Base-by-base conservation (phyloP, 2,888 invertebrate genomes). In the Perizoma flavofasciatum region DNA sequence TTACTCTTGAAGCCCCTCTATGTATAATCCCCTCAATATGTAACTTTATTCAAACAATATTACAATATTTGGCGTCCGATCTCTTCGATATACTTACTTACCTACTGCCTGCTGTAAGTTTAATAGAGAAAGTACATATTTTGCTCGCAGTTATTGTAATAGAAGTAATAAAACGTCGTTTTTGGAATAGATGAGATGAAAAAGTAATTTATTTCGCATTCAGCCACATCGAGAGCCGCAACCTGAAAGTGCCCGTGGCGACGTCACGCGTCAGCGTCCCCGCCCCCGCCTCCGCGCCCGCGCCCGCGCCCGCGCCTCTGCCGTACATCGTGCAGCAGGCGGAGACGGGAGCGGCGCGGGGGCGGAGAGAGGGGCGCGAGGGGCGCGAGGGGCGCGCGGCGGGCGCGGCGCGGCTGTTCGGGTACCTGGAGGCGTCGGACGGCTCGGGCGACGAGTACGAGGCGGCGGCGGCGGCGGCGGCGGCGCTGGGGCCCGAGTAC, bases 381-480 rank as follows among this genome's bases (percentile, higher is more conserved):
- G 69, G 81, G 61, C 79, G 79, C 55, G 80, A 77, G 69, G 61
- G 61, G 65, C 78, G 82, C 51, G 77, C 81, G 66, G 84, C 78
- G 8, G 95, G 95, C 67, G 95, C 95, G 58, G 95, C 95, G 70
- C 91, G 95, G 61, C 92, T 95, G 56, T 95, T 95, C 89, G 95
- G 94, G 76, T 96, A 94, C 92, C 93, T 95, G 92, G 96, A 95
- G 88, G 96, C 95, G 66, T 94, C 93, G 70, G 95, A 95, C 88
- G 95, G 95, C 72, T 95, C 95, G 57, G 95, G 94, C 79, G 83
- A 89, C 81, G 89, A 89, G 80, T 90, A 85, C 85, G 89, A 88
- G 71, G 66, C 82, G 70, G 76, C 81, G 66, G 69, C 82, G 69
- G 69, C 77, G 69, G 71, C 74, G 49, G 68, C 74, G 55, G 82